Evolutionary conservation across 1,140 invertebrate species (phyloP).

Genomic region (Drosophila busckii): DNA sequence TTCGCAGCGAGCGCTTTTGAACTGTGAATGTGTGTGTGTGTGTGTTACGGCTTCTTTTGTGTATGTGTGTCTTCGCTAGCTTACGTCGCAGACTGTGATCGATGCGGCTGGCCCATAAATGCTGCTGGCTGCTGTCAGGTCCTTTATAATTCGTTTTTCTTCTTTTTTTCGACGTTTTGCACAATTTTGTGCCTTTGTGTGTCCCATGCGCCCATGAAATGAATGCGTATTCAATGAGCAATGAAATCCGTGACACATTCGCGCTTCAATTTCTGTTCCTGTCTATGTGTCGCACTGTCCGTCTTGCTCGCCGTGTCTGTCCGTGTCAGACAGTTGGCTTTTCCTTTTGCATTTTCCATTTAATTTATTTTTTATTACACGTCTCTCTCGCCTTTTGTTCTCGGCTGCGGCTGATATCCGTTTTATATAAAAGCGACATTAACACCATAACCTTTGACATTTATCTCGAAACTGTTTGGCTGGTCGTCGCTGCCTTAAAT

Average conservation of each 20-base stretch:
- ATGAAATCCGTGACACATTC: constrained; percentile 77
- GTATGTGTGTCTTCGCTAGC: constrained; percentile 44
- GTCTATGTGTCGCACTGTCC: background rate
- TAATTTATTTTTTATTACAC: constrained; percentile 76
- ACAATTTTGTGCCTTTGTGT: constrained; percentile 17
- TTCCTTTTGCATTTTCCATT: constrained; percentile 66
- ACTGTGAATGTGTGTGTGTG: constrained; percentile 25
- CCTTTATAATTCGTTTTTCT: too few species aligned
- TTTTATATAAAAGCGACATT: constrained; percentile 75
- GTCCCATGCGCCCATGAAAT: constrained; percentile 52
- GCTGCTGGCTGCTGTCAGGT: constrained; percentile 61
- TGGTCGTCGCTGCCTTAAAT: constrained; percentile 36
- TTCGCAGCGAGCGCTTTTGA: constrained; percentile 41
- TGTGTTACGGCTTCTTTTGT: constrained; percentile 28
- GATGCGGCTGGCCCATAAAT: constrained; percentile 65
- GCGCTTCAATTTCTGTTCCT: constrained; percentile 37
- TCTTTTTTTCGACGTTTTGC: constrained; percentile 2
- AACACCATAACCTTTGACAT: constrained; percentile 75
- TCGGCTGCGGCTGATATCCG: constrained; percentile 53
- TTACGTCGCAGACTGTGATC: constrained; percentile 77
- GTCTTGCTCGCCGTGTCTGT: constrained; percentile 1
- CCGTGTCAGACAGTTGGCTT: constrained; percentile 19
- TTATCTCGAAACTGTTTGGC: constrained; percentile 37
- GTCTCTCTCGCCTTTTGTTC: constrained; percentile 56
- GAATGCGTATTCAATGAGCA: constrained; percentile 76